Evolutionary conservation across 2,888 invertebrate genomes (phyloP), one percentile per base, ranked within the genome.

Genomic region (Epiblema foenella): DNA sequence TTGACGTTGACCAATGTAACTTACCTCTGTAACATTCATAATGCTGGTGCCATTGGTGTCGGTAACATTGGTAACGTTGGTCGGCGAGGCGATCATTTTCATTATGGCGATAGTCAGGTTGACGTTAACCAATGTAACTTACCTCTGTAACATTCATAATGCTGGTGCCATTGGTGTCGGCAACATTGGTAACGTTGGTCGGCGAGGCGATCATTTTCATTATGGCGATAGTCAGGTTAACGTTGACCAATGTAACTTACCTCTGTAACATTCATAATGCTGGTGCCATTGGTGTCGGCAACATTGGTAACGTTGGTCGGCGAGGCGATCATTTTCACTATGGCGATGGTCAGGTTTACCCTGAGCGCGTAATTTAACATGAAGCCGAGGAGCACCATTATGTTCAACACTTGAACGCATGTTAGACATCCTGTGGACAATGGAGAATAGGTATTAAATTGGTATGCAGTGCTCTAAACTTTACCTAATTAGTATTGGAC

Each of bases 311-410:
- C 68, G 68, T 49, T 57, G 33, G 18, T 84, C 83, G 74, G 79
- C 81, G 73, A 84, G 80, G 81, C 87, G 66, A 97, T 95, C 98
- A 98, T 98, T 79, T 96, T 96, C 56, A 98, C 97, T 77, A 98
- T 96, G 74, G 97, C 97, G 75, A 98, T 97, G 73, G 97, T 97
- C 68, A 98, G 94, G 91, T 98, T 98, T 69, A 98, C 97, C 64
- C 98, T 94, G 42, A 98, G 91, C 89, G 97, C 97, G 94, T 98
- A 98, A 93, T 98, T 97, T 93, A 97, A 94, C 97, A 98, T 97
- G 91, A 98, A 98, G 74, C 97, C 97, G 75, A 97, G 92, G 77
- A 97, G 96, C 68, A 97, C 97, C 96, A 98, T 96, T 72, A 97
- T 93, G 91, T 97, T 97, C 77, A 97, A 89, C 68, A 97, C 95